These are phyloP conservation scores for Himalopsyche phryganea DNA, from an alignment of 1,140 invertebrate species.

Conservation along the genomic window DNA sequence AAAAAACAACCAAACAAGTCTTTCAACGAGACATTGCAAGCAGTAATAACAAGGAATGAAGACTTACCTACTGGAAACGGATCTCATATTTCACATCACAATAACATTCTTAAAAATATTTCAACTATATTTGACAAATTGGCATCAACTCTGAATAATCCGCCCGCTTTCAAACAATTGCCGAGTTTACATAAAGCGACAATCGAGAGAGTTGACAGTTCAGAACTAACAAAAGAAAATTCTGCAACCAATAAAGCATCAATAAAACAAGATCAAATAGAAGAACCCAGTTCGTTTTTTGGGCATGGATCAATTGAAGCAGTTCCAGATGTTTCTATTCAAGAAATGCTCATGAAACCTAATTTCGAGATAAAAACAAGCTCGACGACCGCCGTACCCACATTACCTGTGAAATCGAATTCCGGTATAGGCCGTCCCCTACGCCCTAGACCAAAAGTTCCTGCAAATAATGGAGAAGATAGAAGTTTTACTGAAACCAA, in stretches of 20 bases:
- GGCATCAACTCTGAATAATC: conserved; percentile 18
- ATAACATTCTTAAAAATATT: conserved; percentile 20
- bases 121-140: conserved; percentile 29
- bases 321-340: conserved; percentile 37
- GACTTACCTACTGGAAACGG: conserved; percentile 20
- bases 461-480: conserved; percentile 33
- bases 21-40: conserved; percentile 52
- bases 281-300: conserved; percentile 22
- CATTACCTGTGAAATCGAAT: conserved; percentile 62
- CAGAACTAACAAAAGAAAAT: neutral
- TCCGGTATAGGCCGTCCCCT: conserved; percentile 56
- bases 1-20: conserved; percentile 47
- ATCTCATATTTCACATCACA: conserved; percentile 4
- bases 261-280: neutral
- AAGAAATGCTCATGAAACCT: conserved; percentile 36
- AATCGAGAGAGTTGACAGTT: neutral
- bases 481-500: conserved; percentile 37
- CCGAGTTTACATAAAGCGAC: conserved; percentile 1
- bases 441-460: conserved; percentile 50
- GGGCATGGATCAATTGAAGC: conserved; percentile 42
- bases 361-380: conserved; percentile 37
- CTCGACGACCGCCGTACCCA: conserved; percentile 50
- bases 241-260: too few relatives aligned
- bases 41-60: conserved; percentile 51
- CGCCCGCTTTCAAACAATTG: neutral